phyloP scores from a whole-genome alignment of 2,113 vertebrate species.

The Athene noctua region DNA sequence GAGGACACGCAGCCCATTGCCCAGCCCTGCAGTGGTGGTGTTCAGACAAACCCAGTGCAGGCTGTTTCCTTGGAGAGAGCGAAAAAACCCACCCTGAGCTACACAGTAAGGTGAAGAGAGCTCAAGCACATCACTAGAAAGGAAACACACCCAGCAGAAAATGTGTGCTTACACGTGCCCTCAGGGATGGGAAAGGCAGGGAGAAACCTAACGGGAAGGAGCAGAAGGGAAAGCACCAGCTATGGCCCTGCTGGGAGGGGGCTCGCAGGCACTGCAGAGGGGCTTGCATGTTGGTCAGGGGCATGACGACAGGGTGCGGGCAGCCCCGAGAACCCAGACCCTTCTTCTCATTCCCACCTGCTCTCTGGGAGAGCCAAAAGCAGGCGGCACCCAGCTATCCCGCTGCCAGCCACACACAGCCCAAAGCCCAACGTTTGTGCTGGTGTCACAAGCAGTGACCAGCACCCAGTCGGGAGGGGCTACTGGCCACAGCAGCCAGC shows the following conservation, averaged over 20 bases:
- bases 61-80: neutral
- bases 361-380: neutral
- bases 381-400: fast-evolving
- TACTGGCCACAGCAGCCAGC: neutral
- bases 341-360: neutral
- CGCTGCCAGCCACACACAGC: fast-evolving
- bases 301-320: fast-evolving
- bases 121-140: neutral
- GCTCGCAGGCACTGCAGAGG: fast-evolving
- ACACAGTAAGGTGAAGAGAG: neutral
- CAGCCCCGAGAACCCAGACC: neutral
- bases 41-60: neutral
- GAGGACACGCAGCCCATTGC: neutral
- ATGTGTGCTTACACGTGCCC: neutral
- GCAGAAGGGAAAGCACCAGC: neutral
- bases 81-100: neutral
- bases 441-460: neutral
- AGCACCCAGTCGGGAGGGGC: neutral
- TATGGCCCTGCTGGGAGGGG: fast-evolving
- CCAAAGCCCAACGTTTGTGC: fast-evolving
- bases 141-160: neutral
- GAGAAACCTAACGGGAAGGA: no score
- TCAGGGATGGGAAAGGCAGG: neutral
- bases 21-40: neutral
- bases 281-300: fast-evolving